Percentiles rank a stretch among this genome's conserved stretches.
These are phyloP conservation scores for Butorides virescens DNA, from an alignment of 2,113 vertebrate genomes.

Conservation along the genomic window DNA sequence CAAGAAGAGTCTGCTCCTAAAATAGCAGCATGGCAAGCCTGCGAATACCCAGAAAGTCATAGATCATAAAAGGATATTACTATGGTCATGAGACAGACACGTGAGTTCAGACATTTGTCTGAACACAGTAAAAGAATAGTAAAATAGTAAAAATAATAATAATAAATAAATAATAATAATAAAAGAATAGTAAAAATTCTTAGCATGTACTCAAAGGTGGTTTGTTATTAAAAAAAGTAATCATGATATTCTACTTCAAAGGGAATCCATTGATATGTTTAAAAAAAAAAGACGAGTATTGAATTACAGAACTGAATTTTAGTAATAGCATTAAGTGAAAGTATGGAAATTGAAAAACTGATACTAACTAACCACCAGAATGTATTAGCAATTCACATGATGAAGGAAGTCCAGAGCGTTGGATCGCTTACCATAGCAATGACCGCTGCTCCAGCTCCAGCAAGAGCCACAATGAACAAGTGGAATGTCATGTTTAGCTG, in stretches of 20 bases:
- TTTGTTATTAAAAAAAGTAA: not conserved
- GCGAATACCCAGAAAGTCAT: not conserved
- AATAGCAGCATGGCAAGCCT: not conserved
- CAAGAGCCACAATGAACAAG: slow-evolving; percentile 96
- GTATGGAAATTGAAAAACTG: not conserved
- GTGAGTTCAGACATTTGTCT: not conserved
- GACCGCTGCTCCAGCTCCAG: slow-evolving; percentile 95
- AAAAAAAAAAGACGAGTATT: not conserved
- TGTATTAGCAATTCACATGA: not conserved
- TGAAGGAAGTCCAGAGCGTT: not conserved
- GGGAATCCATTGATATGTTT: not conserved
- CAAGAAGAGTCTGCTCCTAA: not conserved
- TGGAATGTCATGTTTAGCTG: slow-evolving; percentile 99
- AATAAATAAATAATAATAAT: no score
- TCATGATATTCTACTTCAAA: not conserved
- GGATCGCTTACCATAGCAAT: slow-evolving; percentile 91
- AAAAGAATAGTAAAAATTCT: not conserved
- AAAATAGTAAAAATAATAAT: not conserved
- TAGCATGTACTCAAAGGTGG: not conserved
- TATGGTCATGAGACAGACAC: not conserved
- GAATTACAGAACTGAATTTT: not conserved
- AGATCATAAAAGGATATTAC: not conserved
- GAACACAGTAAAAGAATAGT: not conserved
- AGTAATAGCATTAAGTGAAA: not conserved
- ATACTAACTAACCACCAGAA: not conserved